Base-by-base conservation (phyloP, 1,140 invertebrate genomes). In the Papilio glaucus region DNA sequence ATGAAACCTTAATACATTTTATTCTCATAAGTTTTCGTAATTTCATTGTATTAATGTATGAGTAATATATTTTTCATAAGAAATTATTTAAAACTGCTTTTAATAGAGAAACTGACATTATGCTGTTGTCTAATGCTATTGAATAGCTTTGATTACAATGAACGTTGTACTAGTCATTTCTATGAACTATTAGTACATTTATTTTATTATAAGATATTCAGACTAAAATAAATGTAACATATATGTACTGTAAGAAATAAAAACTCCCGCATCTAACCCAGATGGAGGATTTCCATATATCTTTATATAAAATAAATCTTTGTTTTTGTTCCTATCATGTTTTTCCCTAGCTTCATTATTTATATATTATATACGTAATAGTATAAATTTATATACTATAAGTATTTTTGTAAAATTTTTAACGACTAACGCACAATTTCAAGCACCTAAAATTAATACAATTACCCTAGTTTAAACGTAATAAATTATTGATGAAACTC, bases 141-240 rank as follows among this genome's bases (percentile, higher is more conserved):
- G 18, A 6, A 49, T 18, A 45, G 0, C 18, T 49, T 49, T 49
- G 18, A 49, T 21, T 18, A 18, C n/a, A 9, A 42, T 15, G 15
- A 49, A 42, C 39, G 12, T 21, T 49, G 45, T 21, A 49, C 15
- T 49, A 49, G 15, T 49, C 18, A 49, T 49, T 49, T 49, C 45
- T 10, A 49, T 49, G 45, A 49, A 21, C 21, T 49, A 18, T 49
- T 49, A n/a, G 45, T 49, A 49, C 18, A 49, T 49, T 49, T 49
- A 41, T 41, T 42, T 42, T n/a, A n/a, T 49, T 49, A 7, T 49
- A 49, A 49, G 45, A 49, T 21, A 49, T n/a, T n/a, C n/a, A n/a
- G n/a, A n/a, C n/a, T 21, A 39, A 39, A 7, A 49, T 9, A 49
- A 49, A 21, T 49, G 15, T n/a, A n/a, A n/a, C n/a, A n/a, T n/a